A percentile compares a stretch with the other conserved stretches of the same genome.
phyloP scores from a whole-genome alignment of 1,140 invertebrate species.

The Globodera rostochiensis region DNA sequence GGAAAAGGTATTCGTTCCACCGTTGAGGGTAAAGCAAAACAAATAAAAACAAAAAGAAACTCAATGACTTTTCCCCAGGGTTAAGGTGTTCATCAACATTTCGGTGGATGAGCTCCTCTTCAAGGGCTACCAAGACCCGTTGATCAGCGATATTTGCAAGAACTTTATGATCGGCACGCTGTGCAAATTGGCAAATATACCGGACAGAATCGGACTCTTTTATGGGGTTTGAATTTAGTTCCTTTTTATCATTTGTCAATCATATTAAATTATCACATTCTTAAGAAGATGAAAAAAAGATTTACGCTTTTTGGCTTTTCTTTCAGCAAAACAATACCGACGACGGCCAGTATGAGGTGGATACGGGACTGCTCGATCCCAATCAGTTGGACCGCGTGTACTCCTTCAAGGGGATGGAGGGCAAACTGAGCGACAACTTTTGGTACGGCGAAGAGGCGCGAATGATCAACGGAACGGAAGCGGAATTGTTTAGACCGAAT shows the following conservation, averaged over 20 bases:
- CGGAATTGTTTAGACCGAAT: slow-evolving; percentile 58
- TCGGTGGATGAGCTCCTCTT: slow-evolving; percentile 56
- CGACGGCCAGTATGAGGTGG: slow-evolving; percentile 59
- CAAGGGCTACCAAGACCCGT: slow-evolving; percentile 59
- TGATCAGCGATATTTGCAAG: slow-evolving; percentile 49
- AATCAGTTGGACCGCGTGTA: slow-evolving; percentile 46
- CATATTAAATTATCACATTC: slow-evolving; percentile 30
- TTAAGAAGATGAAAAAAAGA: slow-evolving; percentile 44
- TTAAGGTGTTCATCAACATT: slow-evolving; percentile 43
- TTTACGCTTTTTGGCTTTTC: neutral
- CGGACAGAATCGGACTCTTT: slow-evolving; percentile 60
- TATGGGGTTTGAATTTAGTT: slow-evolving; percentile 47
- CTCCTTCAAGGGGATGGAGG: slow-evolving; percentile 32
- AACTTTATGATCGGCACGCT: slow-evolving; percentile 37
- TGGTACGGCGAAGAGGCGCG: slow-evolving; percentile 54
- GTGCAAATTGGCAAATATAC: slow-evolving; percentile 49
- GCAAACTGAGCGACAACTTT: slow-evolving; percentile 31
- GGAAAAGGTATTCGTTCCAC: too few relatives aligned
- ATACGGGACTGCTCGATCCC: slow-evolving; percentile 49
- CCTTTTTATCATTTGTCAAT: slow-evolving; percentile 4
- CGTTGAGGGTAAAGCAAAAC: too few relatives aligned
- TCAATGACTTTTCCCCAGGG: too few relatives aligned
- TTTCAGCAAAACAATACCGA: slow-evolving; percentile 41
- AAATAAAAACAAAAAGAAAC: slow-evolving; percentile 20
- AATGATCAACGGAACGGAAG: slow-evolving; percentile 61